These are phyloP conservation scores for Tipula lateralis DNA, from an alignment of 2,888 invertebrate genomes.

Conservation along the genomic window DNA sequence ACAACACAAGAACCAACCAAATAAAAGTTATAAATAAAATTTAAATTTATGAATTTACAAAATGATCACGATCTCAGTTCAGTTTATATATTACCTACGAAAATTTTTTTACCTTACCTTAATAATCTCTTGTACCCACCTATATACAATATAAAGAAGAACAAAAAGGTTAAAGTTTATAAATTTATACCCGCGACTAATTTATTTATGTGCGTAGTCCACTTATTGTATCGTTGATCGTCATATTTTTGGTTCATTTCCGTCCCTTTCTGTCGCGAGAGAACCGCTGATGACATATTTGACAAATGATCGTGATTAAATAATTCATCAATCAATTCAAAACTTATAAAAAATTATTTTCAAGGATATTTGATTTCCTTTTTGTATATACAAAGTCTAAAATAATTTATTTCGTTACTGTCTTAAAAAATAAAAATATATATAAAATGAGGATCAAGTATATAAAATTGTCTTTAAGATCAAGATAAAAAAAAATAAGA, in stretches of 20 bases:
- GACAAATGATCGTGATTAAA: background rate
- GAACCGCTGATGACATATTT: background rate
- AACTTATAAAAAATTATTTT: background rate
- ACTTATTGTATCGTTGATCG: background rate
- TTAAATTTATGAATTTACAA: background rate
- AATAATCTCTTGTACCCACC: too few relatives aligned
- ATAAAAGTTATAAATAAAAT: background rate
- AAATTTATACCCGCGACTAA: background rate
- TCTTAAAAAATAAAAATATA: too few relatives aligned
- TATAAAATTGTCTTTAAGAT: constrained; percentile 34
- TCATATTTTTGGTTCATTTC: background rate
- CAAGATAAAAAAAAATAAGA: constrained; percentile 35
- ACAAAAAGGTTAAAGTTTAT: background rate
- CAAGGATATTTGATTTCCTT: background rate
- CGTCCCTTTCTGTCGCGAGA: too few relatives aligned
- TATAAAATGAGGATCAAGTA: background rate
- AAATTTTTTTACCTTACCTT: background rate
- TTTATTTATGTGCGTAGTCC: background rate
- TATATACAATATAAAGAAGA: background rate
- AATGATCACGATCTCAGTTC: background rate
- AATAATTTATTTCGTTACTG: background rate
- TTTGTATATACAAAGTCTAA: background rate
- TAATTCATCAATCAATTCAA: background rate
- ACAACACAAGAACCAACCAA: background rate
- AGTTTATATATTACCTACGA: background rate